A percentile compares a stretch with the other conserved stretches of the same genome.
Evolutionary conservation across 2,113 vertebrate genomes (phyloP).

Genomic region (Varanus komodoensis): DNA sequence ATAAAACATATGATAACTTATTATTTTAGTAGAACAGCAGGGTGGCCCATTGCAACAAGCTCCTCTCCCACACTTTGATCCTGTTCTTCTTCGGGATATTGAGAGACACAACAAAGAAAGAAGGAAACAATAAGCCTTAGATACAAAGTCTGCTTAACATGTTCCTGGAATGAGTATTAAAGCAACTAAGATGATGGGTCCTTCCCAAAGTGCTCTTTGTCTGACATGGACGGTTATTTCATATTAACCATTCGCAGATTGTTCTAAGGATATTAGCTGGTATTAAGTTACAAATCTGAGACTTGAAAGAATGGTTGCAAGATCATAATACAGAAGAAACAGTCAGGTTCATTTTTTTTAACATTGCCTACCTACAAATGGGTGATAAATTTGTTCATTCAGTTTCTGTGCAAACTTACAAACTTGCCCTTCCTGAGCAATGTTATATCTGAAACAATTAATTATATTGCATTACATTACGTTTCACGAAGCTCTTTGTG

Average conservation of each 20-base stretch:
- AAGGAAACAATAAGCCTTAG: constrained; percentile 26
- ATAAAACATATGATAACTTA: constrained; percentile 55
- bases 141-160: constrained; percentile 36
- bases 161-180: constrained; percentile 37
- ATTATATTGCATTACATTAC: too few species aligned
- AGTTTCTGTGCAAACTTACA: too few species aligned
- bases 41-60: constrained; percentile 60
- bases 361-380: background rate
- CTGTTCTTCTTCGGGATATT: constrained; percentile 52
- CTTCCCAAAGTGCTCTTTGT: constrained; percentile 3
- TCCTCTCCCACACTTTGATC: constrained; percentile 50
- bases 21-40: constrained; percentile 68
- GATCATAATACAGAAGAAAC: background rate
- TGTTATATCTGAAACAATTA: background rate
- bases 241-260: background rate
- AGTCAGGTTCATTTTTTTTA: background rate
- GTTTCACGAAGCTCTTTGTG: too few species aligned
- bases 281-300: background rate
- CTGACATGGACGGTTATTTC: background rate
- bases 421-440: too few species aligned
- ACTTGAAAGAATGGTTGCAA: background rate
- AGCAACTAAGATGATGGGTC: constrained; percentile 4
- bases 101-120: constrained; percentile 64
- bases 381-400: too few species aligned
- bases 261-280: background rate